A percentile compares a stretch with the other conserved stretches of the same genome.
phyloP scores from a whole-genome alignment of 2,113 vertebrate genomes.

The Montifringilla adamsi region DNA sequence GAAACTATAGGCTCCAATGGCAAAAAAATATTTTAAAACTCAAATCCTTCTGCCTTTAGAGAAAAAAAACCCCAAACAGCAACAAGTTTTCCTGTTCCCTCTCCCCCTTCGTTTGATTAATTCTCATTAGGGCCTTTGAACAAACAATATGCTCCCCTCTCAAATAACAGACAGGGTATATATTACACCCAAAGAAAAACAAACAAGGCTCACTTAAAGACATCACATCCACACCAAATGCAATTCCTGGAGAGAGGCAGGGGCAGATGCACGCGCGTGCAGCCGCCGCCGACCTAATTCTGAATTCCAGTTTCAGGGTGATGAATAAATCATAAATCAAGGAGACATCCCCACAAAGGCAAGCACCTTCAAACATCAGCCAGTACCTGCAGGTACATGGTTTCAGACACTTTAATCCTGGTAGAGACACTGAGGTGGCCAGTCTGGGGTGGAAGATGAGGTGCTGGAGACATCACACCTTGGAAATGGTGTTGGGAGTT shows the following conservation, averaged over 20 bases:
- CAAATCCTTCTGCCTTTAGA: not conserved
- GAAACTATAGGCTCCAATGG: not conserved
- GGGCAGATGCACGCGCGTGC: not conserved
- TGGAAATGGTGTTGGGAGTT: not conserved
- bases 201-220: conserved; percentile 68
- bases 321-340: conserved; percentile 8
- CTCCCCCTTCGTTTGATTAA: conserved; percentile 38
- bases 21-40: accelerated
- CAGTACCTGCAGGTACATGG: not conserved
- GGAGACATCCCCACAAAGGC: not conserved
- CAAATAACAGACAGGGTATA: conserved; percentile 65
- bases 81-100: not conserved
- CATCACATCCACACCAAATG: conserved; percentile 31
- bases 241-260: conserved; percentile 55
- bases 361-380: not conserved
- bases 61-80: not conserved
- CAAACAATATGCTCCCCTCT: conserved; percentile 70
- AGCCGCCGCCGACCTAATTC: not conserved
- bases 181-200: conserved; percentile 69
- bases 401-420: not conserved
- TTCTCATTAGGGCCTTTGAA: conserved; percentile 71
- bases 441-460: not conserved
- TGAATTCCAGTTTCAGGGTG: not conserved
- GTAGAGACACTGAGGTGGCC: not conserved
- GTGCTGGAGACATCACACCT: not conserved